Evolutionary conservation across 2,888 invertebrate genomes (phyloP).

Genomic region (Esperia sulphurella): DNA sequence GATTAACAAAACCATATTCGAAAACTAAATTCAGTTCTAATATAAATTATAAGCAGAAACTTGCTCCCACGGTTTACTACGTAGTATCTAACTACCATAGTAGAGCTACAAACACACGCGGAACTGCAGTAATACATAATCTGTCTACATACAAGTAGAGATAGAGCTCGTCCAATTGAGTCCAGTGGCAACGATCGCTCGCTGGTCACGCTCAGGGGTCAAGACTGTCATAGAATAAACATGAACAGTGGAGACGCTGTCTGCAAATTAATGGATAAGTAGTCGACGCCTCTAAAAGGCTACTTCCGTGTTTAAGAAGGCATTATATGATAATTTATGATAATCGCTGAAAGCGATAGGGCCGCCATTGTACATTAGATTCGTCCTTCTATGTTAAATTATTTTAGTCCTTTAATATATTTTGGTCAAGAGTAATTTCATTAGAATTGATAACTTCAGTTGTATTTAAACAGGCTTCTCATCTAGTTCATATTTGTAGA

Average conservation of each 20-base stretch:
- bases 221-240: conserved; percentile 55
- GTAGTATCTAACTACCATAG: conserved; percentile 3
- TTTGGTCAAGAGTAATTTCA: no score
- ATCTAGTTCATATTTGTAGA: no score
- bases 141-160: conserved; percentile 17
- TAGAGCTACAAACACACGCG: conserved; percentile 15
- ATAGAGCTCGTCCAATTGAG: conserved; percentile 52
- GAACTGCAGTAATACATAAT: conserved; percentile 18
- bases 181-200: conserved; percentile 68
- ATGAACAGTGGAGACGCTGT: conserved; percentile 2
- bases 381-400: no score
- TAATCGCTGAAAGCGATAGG: no score
- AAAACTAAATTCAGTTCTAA: no score
- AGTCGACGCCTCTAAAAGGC: neutral
- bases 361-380: no score
- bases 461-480: no score
- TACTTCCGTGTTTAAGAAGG: neutral
- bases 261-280: neutral
- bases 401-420: no score
- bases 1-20: no score
- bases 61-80: conserved; percentile 17
- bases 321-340: no score
- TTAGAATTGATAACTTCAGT: no score
- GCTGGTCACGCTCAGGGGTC: conserved; percentile 70
- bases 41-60: no score